phyloP scores from a whole-genome alignment of 2,888 invertebrate species.

The Drosophila anomalata region DNA sequence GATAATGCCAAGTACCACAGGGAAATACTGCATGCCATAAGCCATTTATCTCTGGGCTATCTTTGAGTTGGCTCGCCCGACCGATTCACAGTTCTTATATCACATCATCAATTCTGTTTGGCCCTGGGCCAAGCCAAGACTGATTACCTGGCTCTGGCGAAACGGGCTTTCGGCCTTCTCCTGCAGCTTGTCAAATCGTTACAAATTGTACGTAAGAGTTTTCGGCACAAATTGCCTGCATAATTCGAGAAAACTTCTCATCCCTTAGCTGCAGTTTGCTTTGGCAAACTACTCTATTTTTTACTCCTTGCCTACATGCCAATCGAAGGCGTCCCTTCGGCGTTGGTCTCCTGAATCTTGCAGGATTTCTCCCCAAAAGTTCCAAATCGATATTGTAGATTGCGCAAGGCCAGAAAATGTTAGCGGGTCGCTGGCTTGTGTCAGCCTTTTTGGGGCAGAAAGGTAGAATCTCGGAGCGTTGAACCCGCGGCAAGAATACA shows the following conservation, averaged over 20 bases:
- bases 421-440: slow-evolving; percentile 27
- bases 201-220: slow-evolving; percentile 60
- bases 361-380: slow-evolving; percentile 21
- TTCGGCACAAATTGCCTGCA: slow-evolving; percentile 64
- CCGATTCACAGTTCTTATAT: slow-evolving; percentile 16
- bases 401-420: slow-evolving; percentile 37
- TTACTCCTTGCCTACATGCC: slow-evolving; percentile 11
- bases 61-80: background rate
- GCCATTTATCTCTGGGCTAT: slow-evolving; percentile 1
- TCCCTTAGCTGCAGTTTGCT: slow-evolving; percentile 56
- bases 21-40: slow-evolving; percentile 1
- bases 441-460: slow-evolving; percentile 14
- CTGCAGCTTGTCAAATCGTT: slow-evolving; percentile 16
- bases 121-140: slow-evolving; percentile 36
- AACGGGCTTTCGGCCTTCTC: slow-evolving; percentile 2
- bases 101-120: slow-evolving; percentile 45
- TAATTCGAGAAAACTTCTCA: slow-evolving; percentile 52
- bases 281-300: slow-evolving; percentile 34
- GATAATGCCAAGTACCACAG: slow-evolving; percentile 5
- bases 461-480: slow-evolving; percentile 41
- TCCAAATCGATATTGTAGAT: slow-evolving; percentile 57
- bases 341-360: slow-evolving; percentile 23
- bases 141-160: slow-evolving; percentile 43
- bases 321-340: slow-evolving; percentile 11
- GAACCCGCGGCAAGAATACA: slow-evolving; percentile 53